phyloP scores from a whole-genome alignment of 1,140 invertebrate species.

The Drosophila tani region DNA sequence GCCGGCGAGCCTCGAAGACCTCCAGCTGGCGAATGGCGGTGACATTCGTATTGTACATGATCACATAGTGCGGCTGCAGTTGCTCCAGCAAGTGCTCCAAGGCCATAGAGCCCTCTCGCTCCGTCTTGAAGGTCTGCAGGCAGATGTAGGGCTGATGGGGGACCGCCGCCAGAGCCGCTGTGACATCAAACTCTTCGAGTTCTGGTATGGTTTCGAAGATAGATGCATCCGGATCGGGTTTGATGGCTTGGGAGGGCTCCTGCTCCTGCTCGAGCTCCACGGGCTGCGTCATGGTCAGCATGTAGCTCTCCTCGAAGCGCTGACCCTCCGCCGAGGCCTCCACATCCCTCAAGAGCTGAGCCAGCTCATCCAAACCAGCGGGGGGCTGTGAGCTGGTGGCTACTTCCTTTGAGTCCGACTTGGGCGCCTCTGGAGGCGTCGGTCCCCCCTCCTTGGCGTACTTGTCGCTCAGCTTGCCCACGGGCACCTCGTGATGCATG shows the following conservation, averaged over 20 bases:
- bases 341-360: conserved; percentile 60
- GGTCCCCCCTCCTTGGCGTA: conserved; percentile 72
- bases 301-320: conserved; percentile 87
- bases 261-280: conserved; percentile 24
- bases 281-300: conserved; percentile 89
- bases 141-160: conserved; percentile 87
- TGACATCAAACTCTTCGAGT: conserved; percentile 89
- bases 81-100: conserved; percentile 89
- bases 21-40: conserved; percentile 95
- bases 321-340: conserved; percentile 62
- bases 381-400: not conserved
- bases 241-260: conserved; percentile 42
- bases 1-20: conserved; percentile 91
- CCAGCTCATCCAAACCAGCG: conserved; percentile 58
- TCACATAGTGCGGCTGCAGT: conserved; percentile 92
- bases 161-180: conserved; percentile 86
- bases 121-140: conserved; percentile 91
- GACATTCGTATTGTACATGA: conserved; percentile 96
- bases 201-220: conserved; percentile 89
- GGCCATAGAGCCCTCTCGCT: conserved; percentile 89
- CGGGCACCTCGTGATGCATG: conserved; percentile 86
- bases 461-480: conserved; percentile 86
- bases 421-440: not conserved
- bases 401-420: not conserved
- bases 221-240: conserved; percentile 81